Conservation (phyloP, 2,797 vertebrate species). For the Zalophus californianus region DNA sequence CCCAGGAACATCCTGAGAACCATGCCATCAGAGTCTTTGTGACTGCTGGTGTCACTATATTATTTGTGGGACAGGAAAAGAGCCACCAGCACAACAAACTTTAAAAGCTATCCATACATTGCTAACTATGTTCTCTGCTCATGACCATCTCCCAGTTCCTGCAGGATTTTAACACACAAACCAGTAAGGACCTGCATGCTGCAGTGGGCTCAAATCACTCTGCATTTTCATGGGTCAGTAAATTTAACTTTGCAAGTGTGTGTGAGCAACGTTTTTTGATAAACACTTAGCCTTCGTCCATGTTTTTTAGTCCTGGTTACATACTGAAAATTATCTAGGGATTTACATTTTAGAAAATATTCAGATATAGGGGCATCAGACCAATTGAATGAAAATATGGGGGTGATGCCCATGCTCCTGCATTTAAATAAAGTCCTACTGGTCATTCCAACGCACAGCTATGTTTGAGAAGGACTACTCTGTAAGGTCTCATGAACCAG, state of each 20-base stretch:
- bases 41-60: not conserved
- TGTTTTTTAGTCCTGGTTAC: not conserved
- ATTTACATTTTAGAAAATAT: conserved; percentile 50
- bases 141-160: not conserved
- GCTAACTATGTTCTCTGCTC: not conserved
- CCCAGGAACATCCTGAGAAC: not conserved
- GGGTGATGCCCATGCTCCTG: not conserved
- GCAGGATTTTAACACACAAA: not conserved
- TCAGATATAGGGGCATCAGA: not conserved
- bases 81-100: not conserved
- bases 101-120: not conserved
- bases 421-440: conserved; percentile 48
- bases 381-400: not conserved
- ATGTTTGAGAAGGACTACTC: not conserved
- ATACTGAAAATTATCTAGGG: conserved; percentile 3
- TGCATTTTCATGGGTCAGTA: not conserved
- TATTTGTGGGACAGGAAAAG: not conserved
- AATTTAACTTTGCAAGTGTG: conserved; percentile 15
- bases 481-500: not conserved
- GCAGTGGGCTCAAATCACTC: not conserved
- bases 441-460: not conserved
- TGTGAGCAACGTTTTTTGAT: conserved; percentile 16
- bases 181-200: not conserved
- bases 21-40: not conserved
- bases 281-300: not conserved